These are phyloP conservation scores for Glyphotaelius pellucidus DNA, from an alignment of 2,888 invertebrate genomes.

Conservation along the genomic window DNA sequence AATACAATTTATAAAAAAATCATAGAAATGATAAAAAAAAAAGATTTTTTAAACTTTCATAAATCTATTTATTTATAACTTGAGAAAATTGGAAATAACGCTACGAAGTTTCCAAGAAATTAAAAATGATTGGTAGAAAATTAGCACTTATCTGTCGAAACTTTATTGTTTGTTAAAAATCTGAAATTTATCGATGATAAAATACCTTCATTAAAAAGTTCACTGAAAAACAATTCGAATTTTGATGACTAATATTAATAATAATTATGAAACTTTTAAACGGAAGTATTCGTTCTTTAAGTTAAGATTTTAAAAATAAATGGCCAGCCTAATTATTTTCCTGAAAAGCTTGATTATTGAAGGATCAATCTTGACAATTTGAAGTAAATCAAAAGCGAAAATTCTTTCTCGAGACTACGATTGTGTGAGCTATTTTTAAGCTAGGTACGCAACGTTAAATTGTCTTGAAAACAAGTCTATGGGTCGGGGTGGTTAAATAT, in stretches of 20 bases:
- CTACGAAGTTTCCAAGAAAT: neutral
- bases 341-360: neutral
- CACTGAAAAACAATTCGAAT: neutral
- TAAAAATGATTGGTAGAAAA: neutral
- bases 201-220: neutral
- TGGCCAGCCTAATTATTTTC: neutral
- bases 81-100: neutral
- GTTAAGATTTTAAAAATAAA: neutral
- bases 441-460: too few species aligned
- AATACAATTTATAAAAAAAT: too few species aligned
- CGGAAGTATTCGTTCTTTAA: neutral
- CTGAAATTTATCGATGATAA: neutral
- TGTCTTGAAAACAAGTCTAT: too few species aligned
- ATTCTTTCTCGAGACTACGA: neutral
- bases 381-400: neutral
- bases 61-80: neutral
- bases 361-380: too few species aligned
- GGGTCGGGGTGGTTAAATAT: too few species aligned
- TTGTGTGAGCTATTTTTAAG: too few species aligned
- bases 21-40: neutral
- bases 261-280: conserved; percentile 2
- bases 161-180: neutral
- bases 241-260: neutral
- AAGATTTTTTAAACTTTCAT: neutral
- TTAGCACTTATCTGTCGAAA: neutral